phyloP scores from a whole-genome alignment of 1,140 invertebrate species.

The Zaprionus capensis region DNA sequence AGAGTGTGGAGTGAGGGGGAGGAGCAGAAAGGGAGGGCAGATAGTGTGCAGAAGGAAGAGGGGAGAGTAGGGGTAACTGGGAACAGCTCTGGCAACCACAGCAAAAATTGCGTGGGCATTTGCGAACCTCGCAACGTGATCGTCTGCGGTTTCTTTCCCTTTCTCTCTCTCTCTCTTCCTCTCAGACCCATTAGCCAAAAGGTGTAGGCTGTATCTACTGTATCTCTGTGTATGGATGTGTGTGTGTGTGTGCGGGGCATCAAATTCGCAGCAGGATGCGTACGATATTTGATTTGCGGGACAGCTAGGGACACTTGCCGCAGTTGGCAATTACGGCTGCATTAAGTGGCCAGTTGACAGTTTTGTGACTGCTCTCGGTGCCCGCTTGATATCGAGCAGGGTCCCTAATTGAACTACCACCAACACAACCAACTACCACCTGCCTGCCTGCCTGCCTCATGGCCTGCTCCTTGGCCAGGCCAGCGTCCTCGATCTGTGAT shows the following conservation, averaged over 20 bases:
- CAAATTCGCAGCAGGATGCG: constrained; percentile 70
- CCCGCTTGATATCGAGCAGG: constrained; percentile 54
- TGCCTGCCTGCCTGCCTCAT: constrained; percentile 32
- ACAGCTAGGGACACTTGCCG: constrained; percentile 68
- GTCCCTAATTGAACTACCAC: constrained; percentile 61
- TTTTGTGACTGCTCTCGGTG: constrained; percentile 48
- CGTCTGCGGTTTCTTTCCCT: constrained; percentile 18
- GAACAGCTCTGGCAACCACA: constrained; percentile 15
- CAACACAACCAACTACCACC: constrained; percentile 60
- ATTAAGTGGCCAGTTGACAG: constrained; percentile 72
- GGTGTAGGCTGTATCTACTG: constrained; percentile 43
- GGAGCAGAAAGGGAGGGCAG: constrained; percentile 9
- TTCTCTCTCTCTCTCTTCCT: neutral
- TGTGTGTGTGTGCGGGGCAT: constrained; percentile 54
- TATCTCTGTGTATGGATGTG: constrained; percentile 7
- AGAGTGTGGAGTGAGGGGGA: constrained; percentile 44
- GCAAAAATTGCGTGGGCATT: constrained; percentile 45
- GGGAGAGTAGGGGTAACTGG: neutral
- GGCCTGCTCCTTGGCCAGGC: neutral
- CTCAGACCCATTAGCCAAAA: constrained; percentile 55
- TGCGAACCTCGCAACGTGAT: constrained; percentile 36
- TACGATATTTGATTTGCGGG: constrained; percentile 77
- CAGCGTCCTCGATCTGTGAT: constrained; percentile 9
- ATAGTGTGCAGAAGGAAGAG: neutral
- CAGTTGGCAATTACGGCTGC: constrained; percentile 73